Percentiles rank a stretch among this genome's conserved stretches.
These are phyloP conservation scores for Hipposideros larvatus DNA, from an alignment of 2,797 vertebrate genomes.

Conservation along the genomic window DNA sequence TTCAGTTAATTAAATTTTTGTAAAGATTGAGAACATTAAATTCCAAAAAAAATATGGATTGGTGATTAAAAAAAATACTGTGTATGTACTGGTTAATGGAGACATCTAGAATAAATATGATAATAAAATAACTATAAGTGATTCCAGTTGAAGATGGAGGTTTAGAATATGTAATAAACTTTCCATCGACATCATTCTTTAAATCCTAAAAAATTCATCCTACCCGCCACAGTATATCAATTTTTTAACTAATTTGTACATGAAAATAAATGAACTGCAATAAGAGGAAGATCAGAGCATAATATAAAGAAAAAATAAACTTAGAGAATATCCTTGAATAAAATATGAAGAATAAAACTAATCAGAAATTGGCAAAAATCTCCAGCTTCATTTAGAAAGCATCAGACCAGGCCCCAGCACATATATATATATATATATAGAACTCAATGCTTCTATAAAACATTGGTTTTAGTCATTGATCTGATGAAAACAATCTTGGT, in stretches of 20 bases:
- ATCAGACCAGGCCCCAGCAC: background rate
- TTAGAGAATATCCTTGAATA: background rate
- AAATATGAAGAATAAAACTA: conserved; percentile 2
- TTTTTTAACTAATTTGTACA: background rate
- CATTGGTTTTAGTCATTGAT: background rate
- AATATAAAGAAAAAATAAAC: background rate
- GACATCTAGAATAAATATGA: background rate
- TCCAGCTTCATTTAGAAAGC: background rate
- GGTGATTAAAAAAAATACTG: background rate
- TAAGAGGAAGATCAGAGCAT: background rate
- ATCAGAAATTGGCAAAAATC: conserved; percentile 16
- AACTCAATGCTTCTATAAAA: background rate
- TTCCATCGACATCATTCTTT: conserved; percentile 1
- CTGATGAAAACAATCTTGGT: background rate
- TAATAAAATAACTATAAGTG: background rate
- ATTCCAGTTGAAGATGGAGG: background rate
- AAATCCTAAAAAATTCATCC: background rate
- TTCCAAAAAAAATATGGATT: background rate
- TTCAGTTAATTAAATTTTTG: background rate
- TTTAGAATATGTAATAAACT: background rate
- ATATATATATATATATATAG: background rate
- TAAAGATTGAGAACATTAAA: conserved; percentile 4
- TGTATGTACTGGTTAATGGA: background rate
- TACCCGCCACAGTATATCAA: background rate
- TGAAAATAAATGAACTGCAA: conserved; percentile 49